phyloP scores from a whole-genome alignment of 2,797 vertebrate species.

The Hemitrygon akajei region DNA sequence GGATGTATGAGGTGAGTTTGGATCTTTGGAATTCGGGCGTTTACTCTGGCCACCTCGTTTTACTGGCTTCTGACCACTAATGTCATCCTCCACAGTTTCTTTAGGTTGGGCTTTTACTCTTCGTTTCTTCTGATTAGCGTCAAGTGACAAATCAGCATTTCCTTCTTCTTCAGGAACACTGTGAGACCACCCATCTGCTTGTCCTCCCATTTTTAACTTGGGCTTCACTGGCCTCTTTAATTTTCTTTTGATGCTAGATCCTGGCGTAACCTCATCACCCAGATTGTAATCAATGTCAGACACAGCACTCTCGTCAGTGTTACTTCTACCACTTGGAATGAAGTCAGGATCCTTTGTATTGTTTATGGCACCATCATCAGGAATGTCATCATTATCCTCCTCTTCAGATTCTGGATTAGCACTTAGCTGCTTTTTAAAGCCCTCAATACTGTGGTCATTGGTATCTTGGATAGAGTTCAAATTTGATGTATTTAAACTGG shows the following conservation, averaged over 20 bases:
- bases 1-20: conserved; percentile 63
- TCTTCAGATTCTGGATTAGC: conserved; percentile 57
- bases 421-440: conserved; percentile 56
- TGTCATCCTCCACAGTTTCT: conserved; percentile 66
- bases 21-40: conserved; percentile 76
- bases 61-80: conserved; percentile 58
- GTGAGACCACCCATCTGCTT: conserved; percentile 51
- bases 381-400: conserved; percentile 50
- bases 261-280: conserved; percentile 59
- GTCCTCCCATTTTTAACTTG: conserved; percentile 47
- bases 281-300: conserved; percentile 66
- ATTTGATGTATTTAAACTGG: conserved; percentile 53
- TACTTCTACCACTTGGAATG: conserved; percentile 63
- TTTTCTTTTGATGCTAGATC: conserved; percentile 48
- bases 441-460: conserved; percentile 53
- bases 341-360: conserved; percentile 64
- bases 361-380: conserved; percentile 57
- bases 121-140: conserved; percentile 69
- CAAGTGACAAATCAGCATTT: conserved; percentile 59
- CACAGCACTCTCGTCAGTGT: conserved; percentile 61
- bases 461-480: conserved; percentile 57
- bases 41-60: conserved; percentile 76
- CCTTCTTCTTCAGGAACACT: conserved; percentile 70
- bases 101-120: conserved; percentile 71
- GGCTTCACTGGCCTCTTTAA: conserved; percentile 51